Base-by-base conservation (phyloP, 2,888 invertebrate species). In the Thysanoteuthis rhombus region DNA sequence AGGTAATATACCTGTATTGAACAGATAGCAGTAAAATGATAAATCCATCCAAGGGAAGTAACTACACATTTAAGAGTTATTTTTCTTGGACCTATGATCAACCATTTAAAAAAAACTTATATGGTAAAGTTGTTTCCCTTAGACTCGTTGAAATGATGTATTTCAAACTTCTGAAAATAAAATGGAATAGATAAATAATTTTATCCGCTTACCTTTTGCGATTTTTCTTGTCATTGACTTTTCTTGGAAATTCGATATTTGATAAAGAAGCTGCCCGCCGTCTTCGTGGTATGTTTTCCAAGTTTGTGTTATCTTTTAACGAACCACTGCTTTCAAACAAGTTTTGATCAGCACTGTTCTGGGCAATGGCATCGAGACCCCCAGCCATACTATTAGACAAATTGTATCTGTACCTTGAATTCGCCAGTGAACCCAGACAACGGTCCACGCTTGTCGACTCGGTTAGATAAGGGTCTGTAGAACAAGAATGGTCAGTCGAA, bases 221-320 rank as follows among this genome's bases (percentile, higher is more conserved):
- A 92, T 40, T 92, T 92, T 92, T 92, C 40, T 45, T 40, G 22
- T n/a, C 40, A 10, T 32, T 45, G 42, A 32, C 45, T 92, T 45
- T 92, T 32, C 92, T 42, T 8, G 40, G 42, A 19, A 45, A 92
- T 40, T 92, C 92, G 19, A 92, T 92, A 92, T 92, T 92, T 92
- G 92, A 92, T 45, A 92, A 92, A n/a, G 92, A 92, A n/a, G 92
- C 92, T 5, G 92, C 45, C 32, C 92, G 40, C 1, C 92, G 92
- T 32, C 40, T 92, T 32, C 92, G 40, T 1, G 92, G 92, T 32
- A 45, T 45, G 45, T n/a, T 45, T 42, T 92, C 92, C 45, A 45
- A 40, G 39, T 92, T n/a, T 92, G 90, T 90, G 8, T 19, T 42
- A 12, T 92, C 92, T 90, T 25, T 39, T 1, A 90, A 40, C 8